Base-by-base conservation (phyloP, 2,797 vertebrate species). In the Hirundo rustica region DNA sequence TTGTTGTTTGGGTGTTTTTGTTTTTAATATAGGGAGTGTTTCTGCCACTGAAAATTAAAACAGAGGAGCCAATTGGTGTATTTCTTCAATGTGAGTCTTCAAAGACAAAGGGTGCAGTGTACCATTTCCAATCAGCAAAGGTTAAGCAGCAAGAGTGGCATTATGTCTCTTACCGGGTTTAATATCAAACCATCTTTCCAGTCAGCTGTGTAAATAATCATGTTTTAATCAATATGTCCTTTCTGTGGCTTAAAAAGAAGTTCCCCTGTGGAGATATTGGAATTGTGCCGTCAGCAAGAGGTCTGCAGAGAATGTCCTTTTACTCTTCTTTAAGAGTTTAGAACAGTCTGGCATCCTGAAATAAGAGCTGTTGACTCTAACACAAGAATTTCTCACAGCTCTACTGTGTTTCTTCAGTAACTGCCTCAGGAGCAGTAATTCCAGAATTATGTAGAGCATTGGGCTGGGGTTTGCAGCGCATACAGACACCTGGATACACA, bases 191-290 rank as follows among this genome's bases (percentile, higher is more conserved):
- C 1, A 3, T 23, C 51, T 88, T 92, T 76, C 70, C 48, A 88
- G 75, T 81, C 82, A 96, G 73, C 92, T 94, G 62, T 94, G 82
- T 79, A 95, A 93, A 96, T 89, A 94, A 73, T 70, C 0, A 0
- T 70, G 50, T 66, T 92, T 85, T 81, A 86, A 95, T 95, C 95
- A 85, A 84, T 89, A 84, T 0, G 0, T 81, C 54, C 86, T 32
- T 92, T 67, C 78, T 36, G 7, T 67, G 61, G 27, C 36, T 93
- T 96, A 70, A 92, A 93, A 96, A 86, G 93, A 93, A 95, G 71
- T 21, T 94, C 18, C 70, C 42, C 42, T 4, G 0, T 91, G 82
- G 78, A 94, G 62, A 78, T 78, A 78, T 0, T 74, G 64, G 38
- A 91, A 82, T 30, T 61, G 80, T 2, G 0, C 7, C 75, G 73